These are phyloP conservation scores for Oikopleura vanhoeffeni DNA, from an alignment of 23 tunicate species.

Conservation along the genomic window DNA sequence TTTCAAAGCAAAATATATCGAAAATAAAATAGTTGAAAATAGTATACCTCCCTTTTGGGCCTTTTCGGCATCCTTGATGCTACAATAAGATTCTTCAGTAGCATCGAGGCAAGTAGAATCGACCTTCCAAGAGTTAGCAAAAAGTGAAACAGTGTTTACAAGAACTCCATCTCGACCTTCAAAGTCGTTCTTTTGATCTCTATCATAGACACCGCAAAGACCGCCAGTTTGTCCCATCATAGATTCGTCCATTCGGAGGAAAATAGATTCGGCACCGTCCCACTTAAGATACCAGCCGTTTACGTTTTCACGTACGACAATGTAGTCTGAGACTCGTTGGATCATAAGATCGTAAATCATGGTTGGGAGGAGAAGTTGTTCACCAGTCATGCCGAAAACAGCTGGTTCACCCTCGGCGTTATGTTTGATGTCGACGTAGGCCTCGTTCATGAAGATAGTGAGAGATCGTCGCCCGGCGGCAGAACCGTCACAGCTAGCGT, in stretches of 20 bases:
- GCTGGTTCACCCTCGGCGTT: constrained; percentile 62
- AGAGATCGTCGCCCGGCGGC: constrained; percentile 36
- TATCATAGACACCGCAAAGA: constrained; percentile 73
- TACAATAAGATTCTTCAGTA: constrained; percentile 62
- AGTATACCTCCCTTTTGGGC: too few species aligned
- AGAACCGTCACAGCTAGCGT: constrained; percentile 54
- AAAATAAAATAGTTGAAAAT: too few species aligned
- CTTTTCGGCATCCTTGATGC: constrained; percentile 31
- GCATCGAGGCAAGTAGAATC: constrained; percentile 31
- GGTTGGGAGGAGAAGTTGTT: constrained; percentile 41
- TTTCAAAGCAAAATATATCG: too few species aligned
- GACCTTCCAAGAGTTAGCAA: constrained; percentile 71
- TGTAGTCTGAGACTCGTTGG: constrained; percentile 50
- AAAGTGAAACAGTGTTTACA: constrained; percentile 32
- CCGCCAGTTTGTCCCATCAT: constrained; percentile 65
- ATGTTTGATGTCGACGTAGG: constrained; percentile 36
- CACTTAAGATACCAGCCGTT: constrained; percentile 69
- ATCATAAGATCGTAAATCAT: constrained; percentile 64
- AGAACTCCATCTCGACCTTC: constrained; percentile 34
- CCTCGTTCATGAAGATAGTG: constrained; percentile 13
- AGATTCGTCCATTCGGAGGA: constrained; percentile 77
- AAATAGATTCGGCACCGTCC: constrained; percentile 87
- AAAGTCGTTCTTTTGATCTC: constrained; percentile 64
- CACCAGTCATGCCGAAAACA: constrained; percentile 40
- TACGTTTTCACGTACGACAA: constrained; percentile 49